Evolutionary conservation across 1,140 invertebrate genomes (phyloP).

Genomic region (Ladona fulva): DNA sequence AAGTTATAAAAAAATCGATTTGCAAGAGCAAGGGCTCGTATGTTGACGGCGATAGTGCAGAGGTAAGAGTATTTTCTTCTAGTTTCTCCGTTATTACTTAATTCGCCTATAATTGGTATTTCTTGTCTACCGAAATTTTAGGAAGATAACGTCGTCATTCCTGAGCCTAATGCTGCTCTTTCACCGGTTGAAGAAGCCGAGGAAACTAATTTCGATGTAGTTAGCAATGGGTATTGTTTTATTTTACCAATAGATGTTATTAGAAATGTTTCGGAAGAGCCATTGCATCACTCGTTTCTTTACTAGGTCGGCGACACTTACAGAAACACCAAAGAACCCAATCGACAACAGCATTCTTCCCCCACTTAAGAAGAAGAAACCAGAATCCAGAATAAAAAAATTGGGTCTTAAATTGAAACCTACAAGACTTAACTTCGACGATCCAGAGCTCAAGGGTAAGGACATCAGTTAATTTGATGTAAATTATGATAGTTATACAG

Average conservation of each 20-base stretch:
- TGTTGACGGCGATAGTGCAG: background rate
- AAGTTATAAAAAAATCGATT: background rate
- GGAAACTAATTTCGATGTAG: background rate
- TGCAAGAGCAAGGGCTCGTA: background rate
- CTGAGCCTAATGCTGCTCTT: background rate
- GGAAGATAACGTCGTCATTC: constrained; percentile 10
- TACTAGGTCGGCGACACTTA: background rate
- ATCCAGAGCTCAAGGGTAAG: background rate
- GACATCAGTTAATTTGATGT: too few species aligned
- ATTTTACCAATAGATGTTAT: too few species aligned
- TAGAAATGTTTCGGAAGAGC: background rate
- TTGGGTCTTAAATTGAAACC: background rate
- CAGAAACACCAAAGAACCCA: background rate
- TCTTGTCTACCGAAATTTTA: background rate
- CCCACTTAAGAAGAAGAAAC: constrained; percentile 1
- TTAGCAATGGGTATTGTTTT: too few species aligned
- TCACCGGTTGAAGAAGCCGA: constrained; percentile 9
- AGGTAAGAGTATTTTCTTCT: background rate
- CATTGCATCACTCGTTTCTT: background rate
- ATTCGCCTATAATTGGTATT: background rate
- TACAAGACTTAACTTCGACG: background rate
- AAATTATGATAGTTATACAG: too few species aligned
- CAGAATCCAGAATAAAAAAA: background rate
- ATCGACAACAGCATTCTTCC: background rate
- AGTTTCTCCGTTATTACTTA: background rate